Base-by-base conservation (phyloP, 2,113 vertebrate species). In the Proterorhinus semilunaris region DNA sequence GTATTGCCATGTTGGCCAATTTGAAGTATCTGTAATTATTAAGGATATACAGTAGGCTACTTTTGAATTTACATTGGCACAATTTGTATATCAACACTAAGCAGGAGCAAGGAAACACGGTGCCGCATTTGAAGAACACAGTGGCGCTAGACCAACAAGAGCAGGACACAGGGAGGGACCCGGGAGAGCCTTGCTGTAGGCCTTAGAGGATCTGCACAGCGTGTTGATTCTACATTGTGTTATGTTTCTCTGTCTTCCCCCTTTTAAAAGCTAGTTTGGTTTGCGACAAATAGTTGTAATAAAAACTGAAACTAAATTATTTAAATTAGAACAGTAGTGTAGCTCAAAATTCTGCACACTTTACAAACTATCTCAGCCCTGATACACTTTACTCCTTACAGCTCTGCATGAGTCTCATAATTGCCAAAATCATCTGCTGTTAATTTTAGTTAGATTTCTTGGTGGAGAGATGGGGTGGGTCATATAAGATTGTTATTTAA, bases 111-210 rank as follows among this genome's bases (percentile, higher is more conserved):
- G 66, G 52, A 69, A 62, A 59, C 44, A 62, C 36, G 73, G 61
- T 65, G 61, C 21, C 6, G 13, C 10, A 58, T 58, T 36, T 58
- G 10, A 42, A 13, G 55, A 12, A 17, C 10, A 13, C 48, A 58
- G 52, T 65, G 71, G 76, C 74, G 78, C 69, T 69, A 63, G 47
- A 12, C 45, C 51, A 67, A 17, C 17, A 6, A 62, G 65, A 77
- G 69, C 42, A 64, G 58, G 49, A 61, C 62, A 74, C 65, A 68
- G 54, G 49, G 64, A 81, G 64, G 66, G 74, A 44, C 81, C 66
- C 76, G 8, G 36, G 82, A 76, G 83, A 65, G 67, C 48, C 54
- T 66, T 76, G 71, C 79, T 64, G 43, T 48, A 76, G 69, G 66
- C 65, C 61, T 44, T 58, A 43, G 68, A 89, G 64, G 62, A 74